These are phyloP conservation scores for Pimephales promelas DNA, from an alignment of 2,113 vertebrate species.

Conservation along the genomic window DNA sequence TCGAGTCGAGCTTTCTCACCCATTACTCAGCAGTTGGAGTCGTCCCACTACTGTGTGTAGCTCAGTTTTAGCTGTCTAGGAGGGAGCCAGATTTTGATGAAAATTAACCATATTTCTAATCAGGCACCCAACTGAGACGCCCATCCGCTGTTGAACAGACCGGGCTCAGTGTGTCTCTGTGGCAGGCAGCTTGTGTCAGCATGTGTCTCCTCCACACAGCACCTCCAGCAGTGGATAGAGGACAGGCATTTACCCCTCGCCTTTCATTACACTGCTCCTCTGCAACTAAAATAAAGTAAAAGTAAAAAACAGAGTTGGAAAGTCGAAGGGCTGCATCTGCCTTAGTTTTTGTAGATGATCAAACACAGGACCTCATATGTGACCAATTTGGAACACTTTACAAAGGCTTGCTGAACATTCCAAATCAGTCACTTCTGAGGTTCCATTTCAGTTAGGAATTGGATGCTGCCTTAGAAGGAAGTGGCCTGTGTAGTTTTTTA, in stretches of 20 bases:
- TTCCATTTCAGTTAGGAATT: not conserved
- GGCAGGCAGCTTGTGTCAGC: conserved; percentile 74
- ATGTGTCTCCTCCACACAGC: conserved; percentile 66
- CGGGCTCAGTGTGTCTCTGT: conserved; percentile 63
- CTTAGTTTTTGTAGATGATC: conserved; percentile 6
- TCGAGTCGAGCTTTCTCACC: not conserved
- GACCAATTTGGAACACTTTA: not conserved
- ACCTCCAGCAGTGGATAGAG: conserved; percentile 76
- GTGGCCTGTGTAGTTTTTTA: not conserved
- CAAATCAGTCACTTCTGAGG: not conserved
- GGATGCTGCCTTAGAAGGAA: not conserved
- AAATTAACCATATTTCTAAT: conserved; percentile 65
- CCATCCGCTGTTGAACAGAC: conserved; percentile 65
- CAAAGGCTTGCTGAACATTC: not conserved
- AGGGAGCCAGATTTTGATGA: conserved; percentile 47
- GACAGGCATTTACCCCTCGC: conserved; percentile 52
- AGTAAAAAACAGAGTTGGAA: not conserved
- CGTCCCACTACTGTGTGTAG: not conserved
- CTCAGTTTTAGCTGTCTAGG: conserved; percentile 29
- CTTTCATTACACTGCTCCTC: conserved; percentile 1
- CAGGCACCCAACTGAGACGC: conserved; percentile 57
- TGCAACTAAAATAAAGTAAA: not conserved
- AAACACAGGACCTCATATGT: not conserved
- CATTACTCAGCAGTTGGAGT: not conserved
- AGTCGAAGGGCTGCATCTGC: not conserved